Evolutionary conservation across 2,113 vertebrate genomes (phyloP), one percentile per base, ranked within the genome.

Genomic region (Lepisosteus osseus): DNA sequence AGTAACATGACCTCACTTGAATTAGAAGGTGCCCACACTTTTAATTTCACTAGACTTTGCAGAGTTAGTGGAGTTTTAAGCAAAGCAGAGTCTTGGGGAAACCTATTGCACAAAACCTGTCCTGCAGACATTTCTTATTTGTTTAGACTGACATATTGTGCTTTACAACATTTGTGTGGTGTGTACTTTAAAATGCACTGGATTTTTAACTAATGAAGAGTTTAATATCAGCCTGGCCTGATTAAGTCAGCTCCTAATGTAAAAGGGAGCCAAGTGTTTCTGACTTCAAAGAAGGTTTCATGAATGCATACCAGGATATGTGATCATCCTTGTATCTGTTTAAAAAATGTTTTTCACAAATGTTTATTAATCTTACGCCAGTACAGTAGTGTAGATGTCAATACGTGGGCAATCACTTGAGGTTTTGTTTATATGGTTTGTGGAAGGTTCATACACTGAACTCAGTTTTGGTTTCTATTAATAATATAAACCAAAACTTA

Each of bases 191-290:
- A 3, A 75, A 75, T 77, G 74, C 66, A 71, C 62, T 66, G 72
- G 69, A 79, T 76, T 78, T 72, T 85, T 1, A 89, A 88, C 90
- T 85, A 86, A 80, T 79, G 79, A 80, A 78, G 81, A 81, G 84
- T 85, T 82, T 77, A 74, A 86, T 85, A 86, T 85, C 85, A 79
- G 54, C 76, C 71, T 71, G 81, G 74, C 84, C 85, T 79, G 72
- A 83, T 82, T 82, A 82, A 69, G 78, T 86, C 86, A 83, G 84
- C 69, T 70, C 74, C 51, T 69, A 78, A 79, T 77, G 73, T 70
- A n/a, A 67, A 72, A 72, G 61, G 1, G 42, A 71, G 68, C 74
- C 75, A 73, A 74, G 77, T 70, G 73, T 65, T 82, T 84, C 65
- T 41, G 55, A 61, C 45, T 54, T 61, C 72, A 73, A 68, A 59